phyloP scores from a whole-genome alignment of 1,140 invertebrate genomes.

The Drosophila ambigua region DNA sequence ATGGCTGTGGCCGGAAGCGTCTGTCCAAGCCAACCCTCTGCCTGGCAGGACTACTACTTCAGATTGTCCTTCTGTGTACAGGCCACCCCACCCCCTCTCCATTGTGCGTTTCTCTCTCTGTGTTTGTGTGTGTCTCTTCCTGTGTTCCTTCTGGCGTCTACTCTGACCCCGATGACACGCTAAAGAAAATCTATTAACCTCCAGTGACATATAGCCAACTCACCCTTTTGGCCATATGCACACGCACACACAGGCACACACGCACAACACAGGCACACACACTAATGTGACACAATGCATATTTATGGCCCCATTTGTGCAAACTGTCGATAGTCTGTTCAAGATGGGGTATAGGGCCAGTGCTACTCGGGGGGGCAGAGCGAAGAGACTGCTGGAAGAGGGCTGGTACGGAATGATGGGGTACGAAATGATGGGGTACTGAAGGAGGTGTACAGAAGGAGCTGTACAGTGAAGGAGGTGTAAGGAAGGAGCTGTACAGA shows the following conservation, averaged over 20 bases:
- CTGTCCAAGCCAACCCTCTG: constrained; percentile 1
- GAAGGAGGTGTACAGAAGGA: too few species aligned
- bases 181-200: constrained; percentile 82
- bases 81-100: not conserved
- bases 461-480: not conserved
- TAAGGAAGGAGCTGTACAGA: not conserved
- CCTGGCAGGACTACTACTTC: not conserved
- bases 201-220: constrained; percentile 68
- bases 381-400: not conserved
- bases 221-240: constrained; percentile 30
- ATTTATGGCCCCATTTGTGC: constrained; percentile 71
- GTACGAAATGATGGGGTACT: too few species aligned
- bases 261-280: constrained; percentile 26
- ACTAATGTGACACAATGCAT: constrained; percentile 79
- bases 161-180: constrained; percentile 67
- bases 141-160: constrained; percentile 17
- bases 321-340: constrained; percentile 51
- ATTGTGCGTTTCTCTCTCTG: not conserved
- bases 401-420: too few species aligned
- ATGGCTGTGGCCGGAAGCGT: constrained; percentile 17
- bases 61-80: too few species aligned
- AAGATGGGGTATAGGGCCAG: constrained; percentile 4
- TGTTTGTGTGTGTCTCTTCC: constrained; percentile 12
- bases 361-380: not conserved
- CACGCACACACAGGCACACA: constrained; percentile 10